Conservation (phyloP, 2,888 invertebrate species). For the Morinoia aosen region DNA sequence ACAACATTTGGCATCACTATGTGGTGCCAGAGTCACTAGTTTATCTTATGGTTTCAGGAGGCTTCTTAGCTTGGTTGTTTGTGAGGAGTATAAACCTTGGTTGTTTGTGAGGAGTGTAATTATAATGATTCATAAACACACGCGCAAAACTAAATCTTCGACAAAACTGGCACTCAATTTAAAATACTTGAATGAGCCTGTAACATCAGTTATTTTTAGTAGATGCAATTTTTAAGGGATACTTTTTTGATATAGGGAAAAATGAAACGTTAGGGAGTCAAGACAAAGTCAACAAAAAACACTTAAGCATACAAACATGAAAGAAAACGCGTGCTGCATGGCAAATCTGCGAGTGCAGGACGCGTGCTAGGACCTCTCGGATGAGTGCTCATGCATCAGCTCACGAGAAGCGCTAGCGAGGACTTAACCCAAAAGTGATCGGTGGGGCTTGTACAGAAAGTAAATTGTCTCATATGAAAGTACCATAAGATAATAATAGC, state of each 20-base stretch:
- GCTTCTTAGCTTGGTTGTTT: background rate
- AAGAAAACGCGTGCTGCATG: background rate
- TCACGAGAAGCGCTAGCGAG: background rate
- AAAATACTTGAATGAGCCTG: too few relatives aligned
- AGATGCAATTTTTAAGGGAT: too few relatives aligned
- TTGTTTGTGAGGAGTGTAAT: too few relatives aligned
- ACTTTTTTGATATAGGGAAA: too few relatives aligned
- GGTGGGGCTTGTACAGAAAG: background rate
- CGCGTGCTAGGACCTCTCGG: background rate
- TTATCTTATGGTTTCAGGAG: background rate
- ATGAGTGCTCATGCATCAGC: background rate
- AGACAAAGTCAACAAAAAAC: background rate
- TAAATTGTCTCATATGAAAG: background rate
- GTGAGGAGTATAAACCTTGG: background rate
- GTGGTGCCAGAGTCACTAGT: background rate
- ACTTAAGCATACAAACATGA: background rate
- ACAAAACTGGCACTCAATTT: too few relatives aligned
- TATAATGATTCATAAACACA: too few relatives aligned
- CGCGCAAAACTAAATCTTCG: too few relatives aligned
- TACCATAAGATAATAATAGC: too few relatives aligned
- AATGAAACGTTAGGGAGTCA: background rate
- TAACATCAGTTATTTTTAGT: too few relatives aligned
- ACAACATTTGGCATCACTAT: background rate
- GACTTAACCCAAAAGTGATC: background rate
- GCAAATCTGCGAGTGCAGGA: background rate